Base-by-base conservation (phyloP, 2,888 invertebrate genomes). In the Stomorhina lunata region DNA sequence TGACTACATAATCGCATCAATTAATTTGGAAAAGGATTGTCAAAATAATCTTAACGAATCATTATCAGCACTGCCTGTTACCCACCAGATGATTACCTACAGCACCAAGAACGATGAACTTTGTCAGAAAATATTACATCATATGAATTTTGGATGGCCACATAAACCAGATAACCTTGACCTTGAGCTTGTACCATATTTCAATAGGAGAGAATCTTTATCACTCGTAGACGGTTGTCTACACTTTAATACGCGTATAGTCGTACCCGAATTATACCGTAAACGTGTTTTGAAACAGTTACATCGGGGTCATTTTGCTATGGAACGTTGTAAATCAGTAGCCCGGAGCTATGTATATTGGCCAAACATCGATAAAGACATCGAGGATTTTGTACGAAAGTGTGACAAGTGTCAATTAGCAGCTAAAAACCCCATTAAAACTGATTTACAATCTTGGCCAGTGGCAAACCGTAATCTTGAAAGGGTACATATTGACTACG, bases 321-420 rank as follows among this genome's bases (percentile, higher is more conserved):
- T 45, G 10, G 66, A 68, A 55, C 4, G 53, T 20, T 50, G 53
- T 22, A 61, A 61, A 20, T 48, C 71, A 1, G 12, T 83, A 2
- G 76, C 77, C 5, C 84, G 86, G 53, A 53, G 76, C 17, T 76
- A 80, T 77, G 86, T 88, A 34, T 88, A 85, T 81, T 88, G 87
- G 87, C 87, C 88, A 2, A 81, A 69, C 3, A 80, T 88, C 15
- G 85, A 88, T 65, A 50, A 76, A 2, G 85, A 87, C 22, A 87
- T 29, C 34, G 66, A 66, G 7, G 43, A 48, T 27, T 45, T 15
- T 29, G 48, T 32, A 22, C 55, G 15, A 25, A 37, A 9, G 17
- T 27, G 25, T n/a, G n/a, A n/a, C n/a, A n/a, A n/a, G n/a, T n/a
- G n/a, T n/a, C n/a, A n/a, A n/a, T n/a, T n/a, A n/a, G n/a, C n/a